Conservation (phyloP, 2,888 invertebrate species). For the Athalia circularis region DNA sequence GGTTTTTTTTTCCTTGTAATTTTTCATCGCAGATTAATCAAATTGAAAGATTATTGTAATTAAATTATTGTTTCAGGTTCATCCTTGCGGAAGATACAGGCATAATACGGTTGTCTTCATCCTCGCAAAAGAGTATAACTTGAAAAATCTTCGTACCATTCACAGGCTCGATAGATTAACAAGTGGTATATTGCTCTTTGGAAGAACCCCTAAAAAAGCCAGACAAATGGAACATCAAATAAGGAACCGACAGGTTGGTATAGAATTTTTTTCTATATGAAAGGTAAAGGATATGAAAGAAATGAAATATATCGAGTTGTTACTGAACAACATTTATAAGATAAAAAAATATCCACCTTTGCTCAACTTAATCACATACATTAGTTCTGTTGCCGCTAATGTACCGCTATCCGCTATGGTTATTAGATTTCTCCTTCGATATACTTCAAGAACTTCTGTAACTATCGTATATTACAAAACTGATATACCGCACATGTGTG, state of each 20-base stretch:
- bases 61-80: slow-evolving; percentile 81
- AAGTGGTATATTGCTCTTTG: slow-evolving; percentile 94
- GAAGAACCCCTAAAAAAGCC: slow-evolving; percentile 94
- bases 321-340: neutral
- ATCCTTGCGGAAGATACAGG: slow-evolving; percentile 98
- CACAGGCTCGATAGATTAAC: slow-evolving; percentile 98
- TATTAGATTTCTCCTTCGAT: slow-evolving; percentile 37
- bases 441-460: slow-evolving; percentile 9
- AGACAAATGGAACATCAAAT: slow-evolving; percentile 97
- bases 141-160: slow-evolving; percentile 94
- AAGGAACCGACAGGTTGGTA: slow-evolving; percentile 82
- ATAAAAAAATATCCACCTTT: neutral
- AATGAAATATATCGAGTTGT: neutral
- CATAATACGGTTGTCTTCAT: slow-evolving; percentile 98
- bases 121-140: slow-evolving; percentile 95
- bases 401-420: neutral
- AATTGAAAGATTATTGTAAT: neutral
- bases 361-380: slow-evolving; percentile 1
- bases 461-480: slow-evolving; percentile 13
- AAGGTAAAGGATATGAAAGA: neutral
- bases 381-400: neutral
- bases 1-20: neutral
- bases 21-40: neutral
- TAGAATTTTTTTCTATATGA: neutral
- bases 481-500: neutral